A percentile compares a stretch with the other conserved stretches of the same genome.
Conservation (phyloP, 2,797 vertebrate species). For the Emys orbicularis region DNA sequence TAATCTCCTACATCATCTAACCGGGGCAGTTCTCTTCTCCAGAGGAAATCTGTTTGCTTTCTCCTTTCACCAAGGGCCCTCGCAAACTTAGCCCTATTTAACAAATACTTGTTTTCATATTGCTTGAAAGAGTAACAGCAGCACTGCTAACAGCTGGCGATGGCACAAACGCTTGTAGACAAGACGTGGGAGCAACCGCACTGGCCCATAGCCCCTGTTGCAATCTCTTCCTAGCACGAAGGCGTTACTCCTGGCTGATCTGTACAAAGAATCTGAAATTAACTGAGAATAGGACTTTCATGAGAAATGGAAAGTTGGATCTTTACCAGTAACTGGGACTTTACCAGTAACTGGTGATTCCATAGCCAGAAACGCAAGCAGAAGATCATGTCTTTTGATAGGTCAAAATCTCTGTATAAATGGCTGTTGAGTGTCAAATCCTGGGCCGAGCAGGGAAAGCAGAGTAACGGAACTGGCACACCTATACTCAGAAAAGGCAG, state of each 20-base stretch:
- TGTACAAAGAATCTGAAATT: conserved; percentile 10
- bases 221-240: conserved; percentile 25
- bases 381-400: background rate
- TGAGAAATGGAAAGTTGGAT: background rate
- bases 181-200: background rate
- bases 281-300: conserved; percentile 2
- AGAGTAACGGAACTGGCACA: background rate
- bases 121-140: background rate
- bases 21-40: conserved; percentile 5
- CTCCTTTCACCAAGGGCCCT: conserved; percentile 24
- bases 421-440: background rate
- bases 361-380: background rate
- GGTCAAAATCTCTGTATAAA: background rate
- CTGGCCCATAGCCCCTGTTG: background rate
- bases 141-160: conserved; percentile 45
- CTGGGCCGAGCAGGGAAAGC: background rate
- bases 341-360: background rate
- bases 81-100: conserved; percentile 42
- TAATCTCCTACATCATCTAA: accelerated
- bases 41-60: background rate
- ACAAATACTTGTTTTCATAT: conserved; percentile 47
- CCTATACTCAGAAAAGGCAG: background rate
- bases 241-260: conserved; percentile 21
- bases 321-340: background rate
- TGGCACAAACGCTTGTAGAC: conserved; percentile 27